Evolutionary conservation across 2,888 invertebrate species (phyloP).

Genomic region (Sphaerophoria taeniata): DNA sequence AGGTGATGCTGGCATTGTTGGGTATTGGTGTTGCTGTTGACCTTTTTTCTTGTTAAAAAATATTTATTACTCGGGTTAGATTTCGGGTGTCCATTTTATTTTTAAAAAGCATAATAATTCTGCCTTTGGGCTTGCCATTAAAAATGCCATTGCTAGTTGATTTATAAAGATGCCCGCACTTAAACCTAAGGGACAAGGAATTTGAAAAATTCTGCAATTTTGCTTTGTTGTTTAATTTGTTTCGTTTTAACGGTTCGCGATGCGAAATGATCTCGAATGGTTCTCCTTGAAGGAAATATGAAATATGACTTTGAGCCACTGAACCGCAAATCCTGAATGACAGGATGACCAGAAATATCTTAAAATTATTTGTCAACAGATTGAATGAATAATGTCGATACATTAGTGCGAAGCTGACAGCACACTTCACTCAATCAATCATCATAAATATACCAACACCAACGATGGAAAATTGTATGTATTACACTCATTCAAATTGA

Average conservation of each 20-base stretch:
- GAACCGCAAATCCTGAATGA: too few relatives aligned
- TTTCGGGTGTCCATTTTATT: constrained; percentile 70
- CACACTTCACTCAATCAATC: not conserved
- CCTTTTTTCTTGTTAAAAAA: constrained; percentile 60
- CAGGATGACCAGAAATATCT: too few relatives aligned
- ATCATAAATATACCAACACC: not conserved
- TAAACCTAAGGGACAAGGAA: constrained; percentile 28
- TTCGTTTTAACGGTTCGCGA: not conserved
- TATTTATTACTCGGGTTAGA: constrained; percentile 68
- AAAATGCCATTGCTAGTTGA: constrained; percentile 68
- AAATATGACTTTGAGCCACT: too few relatives aligned
- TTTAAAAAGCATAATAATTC: constrained; percentile 68
- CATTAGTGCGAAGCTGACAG: too few relatives aligned
- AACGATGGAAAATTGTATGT: not conserved
- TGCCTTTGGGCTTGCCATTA: constrained; percentile 58
- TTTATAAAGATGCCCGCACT: too few relatives aligned
- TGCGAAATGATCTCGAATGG: not conserved
- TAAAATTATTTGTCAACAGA: too few relatives aligned
- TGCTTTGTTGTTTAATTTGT: not conserved
- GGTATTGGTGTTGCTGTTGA: constrained; percentile 48
- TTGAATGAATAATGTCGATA: too few relatives aligned
- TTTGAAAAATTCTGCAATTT: constrained; percentile 46
- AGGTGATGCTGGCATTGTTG: not conserved
- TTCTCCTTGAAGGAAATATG: not conserved
- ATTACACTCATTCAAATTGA: constrained; percentile 37